Evolutionary conservation across 2,113 vertebrate species (phyloP).

Genomic region (Arizona elegans): DNA sequence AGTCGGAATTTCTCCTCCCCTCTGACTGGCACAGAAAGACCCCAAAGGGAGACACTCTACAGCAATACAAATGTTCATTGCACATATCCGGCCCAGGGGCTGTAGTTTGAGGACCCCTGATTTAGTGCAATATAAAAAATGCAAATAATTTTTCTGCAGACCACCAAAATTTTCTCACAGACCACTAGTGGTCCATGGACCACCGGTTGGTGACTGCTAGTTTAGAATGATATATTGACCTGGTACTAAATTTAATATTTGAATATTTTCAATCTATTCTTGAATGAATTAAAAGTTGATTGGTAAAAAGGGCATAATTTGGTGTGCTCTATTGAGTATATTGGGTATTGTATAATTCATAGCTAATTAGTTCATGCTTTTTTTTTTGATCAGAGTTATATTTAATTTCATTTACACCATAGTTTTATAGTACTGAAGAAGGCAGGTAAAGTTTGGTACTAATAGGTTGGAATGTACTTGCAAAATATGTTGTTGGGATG

Average conservation of each 20-base stretch:
- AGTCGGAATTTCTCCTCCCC: too few species aligned
- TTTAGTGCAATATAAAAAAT: too few species aligned
- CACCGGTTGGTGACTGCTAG: too few species aligned
- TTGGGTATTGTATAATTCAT: not conserved
- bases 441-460: not conserved
- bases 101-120: too few species aligned
- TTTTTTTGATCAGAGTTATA: not conserved
- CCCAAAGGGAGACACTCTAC: too few species aligned
- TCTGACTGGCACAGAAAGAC: too few species aligned
- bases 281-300: not conserved
- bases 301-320: not conserved
- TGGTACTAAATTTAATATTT: not conserved
- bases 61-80: too few species aligned
- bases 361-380: not conserved
- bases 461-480: slow-evolving; percentile 8
- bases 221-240: not conserved
- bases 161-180: too few species aligned
- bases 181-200: too few species aligned
- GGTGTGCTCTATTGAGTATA: not conserved
- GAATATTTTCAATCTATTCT: not conserved
- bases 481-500: not conserved
- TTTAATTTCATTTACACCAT: not conserved
- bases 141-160: too few species aligned
- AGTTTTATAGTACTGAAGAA: not conserved
- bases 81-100: too few species aligned